These are phyloP conservation scores for Erannis defoliaria DNA, from an alignment of 2,888 invertebrate genomes.

Conservation along the genomic window DNA sequence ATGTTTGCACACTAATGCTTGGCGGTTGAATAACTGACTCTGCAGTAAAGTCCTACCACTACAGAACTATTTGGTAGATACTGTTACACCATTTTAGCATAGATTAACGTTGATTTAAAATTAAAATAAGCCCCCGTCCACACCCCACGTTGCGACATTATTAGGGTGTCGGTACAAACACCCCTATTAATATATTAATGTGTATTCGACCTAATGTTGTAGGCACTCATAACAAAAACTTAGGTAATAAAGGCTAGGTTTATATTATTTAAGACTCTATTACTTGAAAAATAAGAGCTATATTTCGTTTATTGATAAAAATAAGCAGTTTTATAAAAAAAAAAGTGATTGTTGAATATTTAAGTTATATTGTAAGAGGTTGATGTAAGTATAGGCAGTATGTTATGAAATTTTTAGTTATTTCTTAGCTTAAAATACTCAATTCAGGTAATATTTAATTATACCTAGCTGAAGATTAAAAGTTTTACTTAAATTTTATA, in stretches of 20 bases:
- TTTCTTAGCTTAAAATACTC: not conserved
- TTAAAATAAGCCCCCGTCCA: conserved; percentile 56
- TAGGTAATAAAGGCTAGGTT: not conserved
- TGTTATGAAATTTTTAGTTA: not conserved
- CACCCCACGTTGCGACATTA: conserved; percentile 47
- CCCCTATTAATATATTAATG: conserved; percentile 49
- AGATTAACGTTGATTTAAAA: conserved; percentile 61
- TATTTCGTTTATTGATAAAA: not conserved
- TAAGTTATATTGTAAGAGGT: not conserved
- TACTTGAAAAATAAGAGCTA: not conserved
- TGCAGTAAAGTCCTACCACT: too few relatives aligned
- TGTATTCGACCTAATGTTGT: conserved; percentile 41
- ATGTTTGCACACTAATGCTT: too few relatives aligned
- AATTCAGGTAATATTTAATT: not conserved
- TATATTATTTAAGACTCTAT: not conserved
- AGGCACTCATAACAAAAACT: conserved; percentile 14
- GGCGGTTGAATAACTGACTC: too few relatives aligned
- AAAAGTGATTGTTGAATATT: not conserved
- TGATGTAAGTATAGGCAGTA: not conserved
- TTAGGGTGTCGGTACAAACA: conserved; percentile 42
- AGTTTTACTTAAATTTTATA: too few relatives aligned
- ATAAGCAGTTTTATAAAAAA: not conserved
- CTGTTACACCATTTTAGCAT: conserved; percentile 54
- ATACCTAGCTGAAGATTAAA: too few relatives aligned
- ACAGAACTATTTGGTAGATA: too few relatives aligned